phyloP scores from a whole-genome alignment of 2,888 invertebrate species.

The Pedicia rivosa region DNA sequence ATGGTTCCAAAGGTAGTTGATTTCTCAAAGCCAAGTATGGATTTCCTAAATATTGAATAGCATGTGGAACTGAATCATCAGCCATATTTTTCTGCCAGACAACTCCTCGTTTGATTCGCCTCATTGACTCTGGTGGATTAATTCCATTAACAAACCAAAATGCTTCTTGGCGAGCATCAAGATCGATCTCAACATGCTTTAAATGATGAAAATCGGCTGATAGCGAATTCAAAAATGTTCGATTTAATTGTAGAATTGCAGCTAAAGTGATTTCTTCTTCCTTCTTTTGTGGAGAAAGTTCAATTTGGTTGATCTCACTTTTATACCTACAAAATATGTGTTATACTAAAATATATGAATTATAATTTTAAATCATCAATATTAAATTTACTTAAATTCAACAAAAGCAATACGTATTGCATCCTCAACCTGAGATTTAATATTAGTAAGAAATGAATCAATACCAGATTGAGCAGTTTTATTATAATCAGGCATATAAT shows the following conservation, averaged over 20 bases:
- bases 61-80: slow-evolving; percentile 42
- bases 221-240: slow-evolving; percentile 44
- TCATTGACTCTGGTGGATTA: slow-evolving; percentile 34
- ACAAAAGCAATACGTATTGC: slow-evolving; percentile 43
- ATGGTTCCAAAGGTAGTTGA: slow-evolving; percentile 46
- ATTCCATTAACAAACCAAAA: slow-evolving; percentile 75
- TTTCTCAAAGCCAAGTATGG: slow-evolving; percentile 57
- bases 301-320: too few relatives aligned
- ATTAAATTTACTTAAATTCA: slow-evolving; percentile 36
- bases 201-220: slow-evolving; percentile 43
- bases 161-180: slow-evolving; percentile 64
- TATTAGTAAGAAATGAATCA: slow-evolving; percentile 32
- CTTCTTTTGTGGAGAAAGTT: slow-evolving; percentile 18
- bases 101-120: slow-evolving; percentile 29
- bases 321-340: too few relatives aligned
- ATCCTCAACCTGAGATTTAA: slow-evolving; percentile 46
- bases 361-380: slow-evolving; percentile 16
- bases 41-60: slow-evolving; percentile 48
- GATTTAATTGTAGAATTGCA: slow-evolving; percentile 51
- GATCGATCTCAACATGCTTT: slow-evolving; percentile 43
- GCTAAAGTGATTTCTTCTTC: slow-evolving; percentile 20
- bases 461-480: slow-evolving; percentile 32
- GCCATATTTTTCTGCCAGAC: slow-evolving; percentile 30
- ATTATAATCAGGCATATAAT: slow-evolving; percentile 44
- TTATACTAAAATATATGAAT: too few relatives aligned